Evolutionary conservation across 2,888 invertebrate species (phyloP).

Genomic region (Neoascia interrupta): DNA sequence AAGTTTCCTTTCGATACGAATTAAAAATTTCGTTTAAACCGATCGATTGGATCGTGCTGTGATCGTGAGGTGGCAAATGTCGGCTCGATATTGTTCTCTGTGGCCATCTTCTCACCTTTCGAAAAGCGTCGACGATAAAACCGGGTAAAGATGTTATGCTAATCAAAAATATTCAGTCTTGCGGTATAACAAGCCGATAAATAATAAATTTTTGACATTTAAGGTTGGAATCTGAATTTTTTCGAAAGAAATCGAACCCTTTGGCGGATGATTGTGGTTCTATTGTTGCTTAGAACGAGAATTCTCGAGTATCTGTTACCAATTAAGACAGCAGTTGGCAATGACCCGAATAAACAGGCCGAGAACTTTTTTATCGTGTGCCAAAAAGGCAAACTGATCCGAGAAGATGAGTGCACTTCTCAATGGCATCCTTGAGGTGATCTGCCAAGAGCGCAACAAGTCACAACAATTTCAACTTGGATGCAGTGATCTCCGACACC

Average conservation of each 20-base stretch:
- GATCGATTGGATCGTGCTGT: no score
- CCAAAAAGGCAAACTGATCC: constrained; percentile 51
- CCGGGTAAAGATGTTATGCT: constrained; percentile 56
- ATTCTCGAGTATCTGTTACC: constrained; percentile 21
- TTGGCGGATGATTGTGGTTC: no score
- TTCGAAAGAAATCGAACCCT: no score
- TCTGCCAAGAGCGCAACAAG: constrained; percentile 19
- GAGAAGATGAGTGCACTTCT: constrained; percentile 44
- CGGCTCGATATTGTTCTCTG: background rate
- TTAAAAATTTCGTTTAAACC: no score
- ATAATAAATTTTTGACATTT: constrained; percentile 47
- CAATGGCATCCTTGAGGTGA: constrained; percentile 63
- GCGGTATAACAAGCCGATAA: constrained; percentile 50
- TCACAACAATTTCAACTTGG: constrained; percentile 21
- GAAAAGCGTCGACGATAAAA: background rate
- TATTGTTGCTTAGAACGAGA: constrained; percentile 27
- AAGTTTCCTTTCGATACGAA: no score
- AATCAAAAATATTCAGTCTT: constrained; percentile 38
- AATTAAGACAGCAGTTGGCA: no score
- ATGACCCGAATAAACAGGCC: no score
- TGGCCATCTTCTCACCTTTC: constrained; percentile 20
- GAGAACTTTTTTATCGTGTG: no score
- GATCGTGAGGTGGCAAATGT: no score
- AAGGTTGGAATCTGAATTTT: no score
- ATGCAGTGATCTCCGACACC: constrained; percentile 48